Conservation (phyloP, 2,113 vertebrate species). For the Scartelaos histophorus region DNA sequence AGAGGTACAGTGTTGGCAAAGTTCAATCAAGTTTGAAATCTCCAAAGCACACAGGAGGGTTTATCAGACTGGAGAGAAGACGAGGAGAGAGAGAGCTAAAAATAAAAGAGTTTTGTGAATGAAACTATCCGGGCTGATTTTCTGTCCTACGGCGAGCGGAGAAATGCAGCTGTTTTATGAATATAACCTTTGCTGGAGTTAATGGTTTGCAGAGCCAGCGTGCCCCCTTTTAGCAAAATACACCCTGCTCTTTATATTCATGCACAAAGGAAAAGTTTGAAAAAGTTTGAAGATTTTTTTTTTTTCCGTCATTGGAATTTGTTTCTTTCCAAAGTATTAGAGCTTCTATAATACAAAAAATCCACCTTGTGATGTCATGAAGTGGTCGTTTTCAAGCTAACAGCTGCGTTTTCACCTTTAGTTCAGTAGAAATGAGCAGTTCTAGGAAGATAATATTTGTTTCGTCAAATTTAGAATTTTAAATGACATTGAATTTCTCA, state of each 20-base stretch:
- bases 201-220: neutral
- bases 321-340: too few species aligned
- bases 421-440: too few species aligned
- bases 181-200: neutral
- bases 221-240: neutral
- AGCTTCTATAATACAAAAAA: too few species aligned
- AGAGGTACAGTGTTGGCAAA: neutral
- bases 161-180: neutral
- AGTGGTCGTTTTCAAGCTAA: too few species aligned
- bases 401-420: too few species aligned
- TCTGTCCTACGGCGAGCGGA: neutral
- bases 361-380: too few species aligned
- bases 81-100: neutral
- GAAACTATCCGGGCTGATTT: neutral
- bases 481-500: too few species aligned
- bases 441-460: too few species aligned
- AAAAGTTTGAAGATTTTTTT: neutral
- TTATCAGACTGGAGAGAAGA: neutral
- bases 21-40: neutral
- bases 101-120: neutral
- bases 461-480: too few species aligned
- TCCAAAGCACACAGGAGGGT: neutral
- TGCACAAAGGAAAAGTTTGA: neutral
- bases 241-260: too few species aligned
- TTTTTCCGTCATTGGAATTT: too few species aligned